These are phyloP conservation scores for Typhlichthys subterraneus DNA, from an alignment of 2,797 vertebrate genomes.

Conservation along the genomic window DNA sequence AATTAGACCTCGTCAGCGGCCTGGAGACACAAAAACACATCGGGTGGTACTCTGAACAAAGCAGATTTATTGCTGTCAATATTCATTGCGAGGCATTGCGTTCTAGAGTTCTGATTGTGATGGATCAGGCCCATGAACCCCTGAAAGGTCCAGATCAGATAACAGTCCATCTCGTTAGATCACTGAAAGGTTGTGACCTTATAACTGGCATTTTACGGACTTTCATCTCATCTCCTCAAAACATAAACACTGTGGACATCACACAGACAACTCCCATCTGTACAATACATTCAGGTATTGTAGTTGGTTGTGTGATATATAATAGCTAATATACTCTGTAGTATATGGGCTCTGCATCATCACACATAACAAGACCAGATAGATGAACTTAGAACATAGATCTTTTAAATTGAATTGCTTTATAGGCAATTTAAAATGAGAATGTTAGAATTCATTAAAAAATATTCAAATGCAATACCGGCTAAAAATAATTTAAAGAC, in stretches of 20 bases:
- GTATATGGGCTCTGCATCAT: constrained; percentile 5
- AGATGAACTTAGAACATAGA: constrained; percentile 20
- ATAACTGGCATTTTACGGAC: constrained; percentile 70
- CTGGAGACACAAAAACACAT: too few species aligned
- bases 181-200: constrained; percentile 73
- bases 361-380: constrained; percentile 40
- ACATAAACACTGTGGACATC: constrained; percentile 45
- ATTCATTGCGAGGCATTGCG: constrained; percentile 1
- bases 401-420: constrained; percentile 10
- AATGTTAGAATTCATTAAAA: too few species aligned
- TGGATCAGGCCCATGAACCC: constrained; percentile 41
- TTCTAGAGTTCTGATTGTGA: constrained; percentile 31
- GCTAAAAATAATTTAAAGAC: too few species aligned
- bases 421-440: too few species aligned
- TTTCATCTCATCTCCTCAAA: constrained; percentile 62
- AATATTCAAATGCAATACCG: too few species aligned
- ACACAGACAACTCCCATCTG: constrained; percentile 13
- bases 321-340: constrained; percentile 22
- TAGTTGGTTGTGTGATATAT: constrained; percentile 6
- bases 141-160: constrained; percentile 71
- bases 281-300: constrained; percentile 21
- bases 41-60: too few species aligned
- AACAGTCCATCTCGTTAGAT: constrained; percentile 65
- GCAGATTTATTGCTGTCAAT: too few species aligned
- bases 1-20: too few species aligned